phyloP scores from a whole-genome alignment of 2,797 vertebrate species.

The Columba guinea region DNA sequence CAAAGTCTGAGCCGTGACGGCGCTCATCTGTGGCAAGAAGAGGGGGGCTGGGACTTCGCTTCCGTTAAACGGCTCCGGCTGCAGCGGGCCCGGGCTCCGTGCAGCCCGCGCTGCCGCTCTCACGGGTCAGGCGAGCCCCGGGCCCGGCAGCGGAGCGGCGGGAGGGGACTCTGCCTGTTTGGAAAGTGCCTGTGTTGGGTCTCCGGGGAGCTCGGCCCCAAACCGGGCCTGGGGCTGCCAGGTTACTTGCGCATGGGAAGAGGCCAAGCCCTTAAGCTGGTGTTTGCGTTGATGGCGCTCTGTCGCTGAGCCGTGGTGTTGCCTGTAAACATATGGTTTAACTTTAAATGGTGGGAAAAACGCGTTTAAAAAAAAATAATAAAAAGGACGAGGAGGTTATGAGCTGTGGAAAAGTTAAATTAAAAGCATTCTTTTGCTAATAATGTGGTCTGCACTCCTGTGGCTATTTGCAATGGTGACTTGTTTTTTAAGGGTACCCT shows the following conservation, averaged over 20 bases:
- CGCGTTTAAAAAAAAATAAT: neutral
- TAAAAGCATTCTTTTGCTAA: accelerated
- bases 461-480: accelerated
- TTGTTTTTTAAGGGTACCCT: neutral
- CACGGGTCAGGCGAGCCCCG: accelerated
- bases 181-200: accelerated
- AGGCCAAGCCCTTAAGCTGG: accelerated
- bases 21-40: accelerated
- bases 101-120: accelerated
- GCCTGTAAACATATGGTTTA: neutral
- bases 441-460: accelerated
- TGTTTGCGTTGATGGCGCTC: accelerated
- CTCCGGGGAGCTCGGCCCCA: neutral
- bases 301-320: neutral
- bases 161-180: accelerated
- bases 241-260: accelerated
- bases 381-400: accelerated
- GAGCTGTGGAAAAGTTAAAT: neutral
- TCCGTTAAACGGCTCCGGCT: no score
- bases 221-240: accelerated
- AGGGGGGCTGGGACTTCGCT: neutral
- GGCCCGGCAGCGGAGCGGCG: neutral
- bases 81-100: neutral
- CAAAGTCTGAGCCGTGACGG: accelerated
- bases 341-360: accelerated